Conservation (phyloP, 1,140 invertebrate species). For the Vanessa tameamea region DNA sequence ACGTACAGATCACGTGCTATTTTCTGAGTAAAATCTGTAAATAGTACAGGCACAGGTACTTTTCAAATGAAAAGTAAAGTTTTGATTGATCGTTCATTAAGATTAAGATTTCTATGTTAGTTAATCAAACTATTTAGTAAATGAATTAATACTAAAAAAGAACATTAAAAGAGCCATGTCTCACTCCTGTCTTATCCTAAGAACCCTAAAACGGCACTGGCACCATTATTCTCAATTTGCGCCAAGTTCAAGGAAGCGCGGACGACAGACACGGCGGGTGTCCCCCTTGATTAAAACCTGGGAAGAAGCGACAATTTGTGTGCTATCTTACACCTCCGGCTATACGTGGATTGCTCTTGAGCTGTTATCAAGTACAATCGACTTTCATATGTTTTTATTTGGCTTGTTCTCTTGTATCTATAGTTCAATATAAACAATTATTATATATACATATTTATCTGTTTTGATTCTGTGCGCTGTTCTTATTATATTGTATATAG, state of each 20-base stretch:
- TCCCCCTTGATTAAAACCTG: conserved; percentile 77
- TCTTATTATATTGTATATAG: no score
- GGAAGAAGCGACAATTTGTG: conserved; percentile 75
- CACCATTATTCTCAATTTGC: conserved; percentile 79
- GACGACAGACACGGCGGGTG: conserved; percentile 69
- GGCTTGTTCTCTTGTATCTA: not conserved
- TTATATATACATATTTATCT: not conserved
- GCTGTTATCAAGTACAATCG: not conserved
- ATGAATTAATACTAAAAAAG: conserved; percentile 2
- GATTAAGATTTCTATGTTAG: no score
- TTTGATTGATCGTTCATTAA: no score
- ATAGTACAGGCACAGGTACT: no score
- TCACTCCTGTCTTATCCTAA: conserved; percentile 18
- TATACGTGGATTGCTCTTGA: conserved; percentile 50
- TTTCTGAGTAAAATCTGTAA: no score
- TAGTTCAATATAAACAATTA: not conserved
- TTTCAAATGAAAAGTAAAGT: no score
- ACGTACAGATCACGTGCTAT: no score
- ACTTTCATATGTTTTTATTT: conserved; percentile 20
- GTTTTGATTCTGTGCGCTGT: no score
- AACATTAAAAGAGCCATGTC: conserved; percentile 11
- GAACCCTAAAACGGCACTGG: conserved; percentile 64
- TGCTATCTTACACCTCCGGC: conserved; percentile 52
- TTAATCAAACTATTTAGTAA: not conserved
- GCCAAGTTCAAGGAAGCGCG: conserved; percentile 66